Evolutionary conservation across 2,113 vertebrate genomes (phyloP).

Genomic region (Pelmatolapia mariae): DNA sequence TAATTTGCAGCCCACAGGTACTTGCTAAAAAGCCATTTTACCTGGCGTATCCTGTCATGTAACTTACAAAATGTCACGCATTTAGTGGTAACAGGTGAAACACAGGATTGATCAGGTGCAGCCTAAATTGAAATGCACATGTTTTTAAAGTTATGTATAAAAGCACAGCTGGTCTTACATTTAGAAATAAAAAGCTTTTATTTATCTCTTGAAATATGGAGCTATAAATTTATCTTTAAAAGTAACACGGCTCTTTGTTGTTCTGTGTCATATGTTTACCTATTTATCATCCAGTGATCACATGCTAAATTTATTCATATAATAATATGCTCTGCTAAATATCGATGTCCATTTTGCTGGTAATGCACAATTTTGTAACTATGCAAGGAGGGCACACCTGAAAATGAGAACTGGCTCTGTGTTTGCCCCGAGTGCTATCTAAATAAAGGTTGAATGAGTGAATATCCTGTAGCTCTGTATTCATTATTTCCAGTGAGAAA

Average conservation of each 20-base stretch:
- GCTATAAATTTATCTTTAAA: not conserved
- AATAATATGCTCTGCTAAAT: not conserved
- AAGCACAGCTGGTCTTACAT: not conserved
- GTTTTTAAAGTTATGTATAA: not conserved
- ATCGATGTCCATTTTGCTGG: not conserved
- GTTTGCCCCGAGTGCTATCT: slow-evolving; percentile 18
- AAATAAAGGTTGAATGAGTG: slow-evolving; percentile 49
- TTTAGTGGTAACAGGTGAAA: not conserved
- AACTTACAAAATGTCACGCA: not conserved
- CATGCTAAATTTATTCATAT: not conserved
- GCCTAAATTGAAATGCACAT: not conserved
- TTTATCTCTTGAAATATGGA: not conserved
- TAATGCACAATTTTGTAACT: not conserved
- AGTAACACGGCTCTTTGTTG: not conserved
- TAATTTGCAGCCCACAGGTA: not conserved
- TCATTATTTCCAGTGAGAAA: slow-evolving; percentile 51
- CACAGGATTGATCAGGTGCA: not conserved
- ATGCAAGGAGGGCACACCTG: slow-evolving; percentile 24
- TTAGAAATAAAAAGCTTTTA: not conserved
- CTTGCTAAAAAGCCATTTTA: not conserved
- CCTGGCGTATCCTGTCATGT: not conserved
- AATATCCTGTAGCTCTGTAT: slow-evolving; percentile 28
- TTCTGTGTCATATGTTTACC: not conserved
- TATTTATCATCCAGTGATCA: not conserved
- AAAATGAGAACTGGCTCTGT: not conserved